These are phyloP conservation scores for Ptiloglossa arizonensis DNA, from an alignment of 1,140 invertebrate species.

Conservation along the genomic window DNA sequence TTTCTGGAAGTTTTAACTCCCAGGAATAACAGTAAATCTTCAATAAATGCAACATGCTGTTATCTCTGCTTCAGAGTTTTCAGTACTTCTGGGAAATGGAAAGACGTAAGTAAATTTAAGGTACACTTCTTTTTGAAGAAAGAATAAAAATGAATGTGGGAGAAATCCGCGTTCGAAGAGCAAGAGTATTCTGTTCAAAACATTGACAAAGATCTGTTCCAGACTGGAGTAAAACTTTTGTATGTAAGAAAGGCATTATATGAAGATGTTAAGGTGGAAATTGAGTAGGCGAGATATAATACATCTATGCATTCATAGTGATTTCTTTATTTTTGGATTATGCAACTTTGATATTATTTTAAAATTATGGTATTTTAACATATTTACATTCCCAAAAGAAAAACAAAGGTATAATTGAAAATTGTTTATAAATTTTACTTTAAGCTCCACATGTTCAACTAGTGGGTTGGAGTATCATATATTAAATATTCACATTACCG, in stretches of 20 bases:
- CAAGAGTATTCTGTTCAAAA: constrained; percentile 25
- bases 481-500: too few species aligned
- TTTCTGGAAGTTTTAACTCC: neutral
- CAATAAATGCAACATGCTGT: constrained; percentile 68
- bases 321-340: constrained; percentile 42
- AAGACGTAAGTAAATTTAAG: constrained; percentile 60
- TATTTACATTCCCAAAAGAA: neutral
- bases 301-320: constrained; percentile 51
- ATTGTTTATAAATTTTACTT: neutral
- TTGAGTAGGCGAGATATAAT: constrained; percentile 44
- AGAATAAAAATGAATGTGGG: constrained; percentile 27
- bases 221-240: constrained; percentile 46
- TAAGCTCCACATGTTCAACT: too few species aligned
- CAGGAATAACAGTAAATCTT: constrained; percentile 15
- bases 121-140: constrained; percentile 27
- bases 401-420: neutral
- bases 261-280: constrained; percentile 43
- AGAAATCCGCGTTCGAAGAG: constrained; percentile 26
- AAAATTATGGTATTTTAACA: neutral
- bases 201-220: constrained; percentile 33
- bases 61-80: constrained; percentile 66
- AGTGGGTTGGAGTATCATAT: too few species aligned
- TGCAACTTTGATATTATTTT: constrained; percentile 48
- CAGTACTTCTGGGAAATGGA: constrained; percentile 54
- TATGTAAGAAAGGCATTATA: constrained; percentile 36